A percentile compares a stretch with the other conserved stretches of the same genome.
phyloP scores from a whole-genome alignment of 2,888 invertebrate genomes.

The Habroteleia sp. region DNA sequence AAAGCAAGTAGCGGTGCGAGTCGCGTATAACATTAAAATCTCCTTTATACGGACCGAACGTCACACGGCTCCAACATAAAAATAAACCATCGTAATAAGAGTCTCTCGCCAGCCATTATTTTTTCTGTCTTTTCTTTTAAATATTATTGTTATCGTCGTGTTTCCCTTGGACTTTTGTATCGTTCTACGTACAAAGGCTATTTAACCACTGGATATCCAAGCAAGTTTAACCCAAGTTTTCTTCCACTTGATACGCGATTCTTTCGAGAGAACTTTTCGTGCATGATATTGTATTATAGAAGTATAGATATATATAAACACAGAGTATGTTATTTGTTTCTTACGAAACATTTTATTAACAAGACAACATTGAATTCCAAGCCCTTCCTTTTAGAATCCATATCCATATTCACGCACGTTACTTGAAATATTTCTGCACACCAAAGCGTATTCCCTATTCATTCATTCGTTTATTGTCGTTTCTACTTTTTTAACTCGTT shows the following conservation, averaged over 20 bases:
- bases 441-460: constrained; percentile 3
- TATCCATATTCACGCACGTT: constrained; percentile 25
- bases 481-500: constrained; percentile 7
- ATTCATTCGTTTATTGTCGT: not conserved
- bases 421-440: constrained; percentile 30
- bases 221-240: constrained; percentile 48
- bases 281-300: constrained; percentile 48
- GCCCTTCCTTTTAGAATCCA: no score
- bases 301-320: constrained; percentile 20
- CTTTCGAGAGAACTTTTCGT: constrained; percentile 41
- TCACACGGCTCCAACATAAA: constrained; percentile 17
- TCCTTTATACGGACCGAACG: constrained; percentile 12
- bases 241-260: constrained; percentile 44
- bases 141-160: constrained; percentile 7
- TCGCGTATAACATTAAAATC: constrained; percentile 19
- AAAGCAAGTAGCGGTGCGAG: constrained; percentile 37
- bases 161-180: constrained; percentile 35
- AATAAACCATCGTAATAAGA: constrained; percentile 39
- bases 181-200: constrained; percentile 43
- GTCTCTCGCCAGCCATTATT: constrained; percentile 25
- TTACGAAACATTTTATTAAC: constrained; percentile 38
- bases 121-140: constrained; percentile 33
- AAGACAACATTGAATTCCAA: constrained; percentile 24
- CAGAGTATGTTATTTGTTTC: constrained; percentile 25
- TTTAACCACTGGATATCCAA: constrained; percentile 50